A percentile compares a stretch with the other conserved stretches of the same genome.
phyloP scores from a whole-genome alignment of 2,113 vertebrate species.

The Platichthys stellatus region DNA sequence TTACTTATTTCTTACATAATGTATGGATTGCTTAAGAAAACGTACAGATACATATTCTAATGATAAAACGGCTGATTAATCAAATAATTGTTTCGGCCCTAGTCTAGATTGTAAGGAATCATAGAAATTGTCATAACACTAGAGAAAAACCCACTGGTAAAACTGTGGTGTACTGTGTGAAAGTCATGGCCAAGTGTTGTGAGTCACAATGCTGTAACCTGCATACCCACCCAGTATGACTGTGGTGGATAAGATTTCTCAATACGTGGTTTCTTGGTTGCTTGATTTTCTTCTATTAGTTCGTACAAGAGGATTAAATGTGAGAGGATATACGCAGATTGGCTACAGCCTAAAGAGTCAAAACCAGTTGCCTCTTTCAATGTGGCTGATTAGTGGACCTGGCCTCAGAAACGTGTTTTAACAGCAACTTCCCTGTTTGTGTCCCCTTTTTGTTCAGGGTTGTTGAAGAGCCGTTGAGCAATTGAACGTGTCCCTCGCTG shows the following conservation, averaged over 20 bases:
- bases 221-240: conserved; percentile 33
- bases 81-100: too few species aligned
- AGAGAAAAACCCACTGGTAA: neutral
- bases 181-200: conserved; percentile 29
- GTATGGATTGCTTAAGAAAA: neutral
- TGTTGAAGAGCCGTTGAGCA: conserved; percentile 7
- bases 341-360: neutral
- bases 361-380: neutral
- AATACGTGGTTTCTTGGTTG: neutral
- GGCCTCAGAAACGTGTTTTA: neutral
- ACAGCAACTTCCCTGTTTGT: neutral
- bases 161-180: neutral
- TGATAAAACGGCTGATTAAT: too few species aligned
- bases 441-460: neutral
- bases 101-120: neutral
- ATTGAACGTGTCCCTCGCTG: conserved; percentile 22
- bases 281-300: neutral
- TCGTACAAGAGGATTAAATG: neutral
- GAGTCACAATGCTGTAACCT: conserved; percentile 40
- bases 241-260: conserved; percentile 40
- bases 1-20: too few species aligned
- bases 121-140: neutral
- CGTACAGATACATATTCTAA: neutral
- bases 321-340: neutral
- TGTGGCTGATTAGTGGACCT: neutral